phyloP scores from a whole-genome alignment of 2,888 invertebrate species.

The Dyspetes luteomarginatus region DNA sequence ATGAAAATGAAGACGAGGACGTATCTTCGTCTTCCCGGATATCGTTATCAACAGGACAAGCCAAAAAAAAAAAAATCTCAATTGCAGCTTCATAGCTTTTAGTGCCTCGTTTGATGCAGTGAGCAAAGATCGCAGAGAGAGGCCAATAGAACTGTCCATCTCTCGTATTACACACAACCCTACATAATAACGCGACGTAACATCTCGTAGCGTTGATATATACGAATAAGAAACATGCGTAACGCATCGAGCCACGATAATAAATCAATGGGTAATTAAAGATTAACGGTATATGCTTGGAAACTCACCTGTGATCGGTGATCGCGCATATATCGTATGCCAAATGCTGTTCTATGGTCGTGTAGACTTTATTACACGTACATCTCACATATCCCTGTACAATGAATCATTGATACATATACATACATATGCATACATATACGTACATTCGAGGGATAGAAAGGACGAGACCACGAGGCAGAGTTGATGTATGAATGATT shows the following conservation, averaged over 20 bases:
- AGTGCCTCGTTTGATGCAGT: background rate
- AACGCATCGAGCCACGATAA: conserved; percentile 72
- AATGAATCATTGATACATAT: no score
- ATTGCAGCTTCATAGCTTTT: background rate
- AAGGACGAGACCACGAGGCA: conserved; percentile 44
- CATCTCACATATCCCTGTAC: conserved; percentile 12
- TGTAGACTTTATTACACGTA: background rate
- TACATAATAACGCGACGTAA: conserved; percentile 49
- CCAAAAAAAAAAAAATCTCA: background rate
- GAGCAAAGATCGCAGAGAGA: conserved; percentile 15
- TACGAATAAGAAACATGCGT: conserved; percentile 70
- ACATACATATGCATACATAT: conserved; percentile 13
- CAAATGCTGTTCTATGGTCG: conserved; percentile 27
- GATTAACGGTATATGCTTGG: conserved; percentile 76
- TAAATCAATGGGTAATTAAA: conserved; percentile 82
- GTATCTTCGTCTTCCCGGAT: background rate
- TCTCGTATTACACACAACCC: background rate
- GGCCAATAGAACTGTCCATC: conserved; percentile 47
- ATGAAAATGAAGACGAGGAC: no score
- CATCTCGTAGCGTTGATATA: conserved; percentile 57
- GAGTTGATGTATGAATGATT: conserved; percentile 81
- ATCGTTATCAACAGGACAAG: background rate
- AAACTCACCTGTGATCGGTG: conserved; percentile 29
- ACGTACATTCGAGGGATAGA: conserved; percentile 20
- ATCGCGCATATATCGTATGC: background rate